Evolutionary conservation across 2,888 invertebrate species (phyloP), one percentile per base, ranked within the genome.

Genomic region (Meteorus cinctellus): DNA sequence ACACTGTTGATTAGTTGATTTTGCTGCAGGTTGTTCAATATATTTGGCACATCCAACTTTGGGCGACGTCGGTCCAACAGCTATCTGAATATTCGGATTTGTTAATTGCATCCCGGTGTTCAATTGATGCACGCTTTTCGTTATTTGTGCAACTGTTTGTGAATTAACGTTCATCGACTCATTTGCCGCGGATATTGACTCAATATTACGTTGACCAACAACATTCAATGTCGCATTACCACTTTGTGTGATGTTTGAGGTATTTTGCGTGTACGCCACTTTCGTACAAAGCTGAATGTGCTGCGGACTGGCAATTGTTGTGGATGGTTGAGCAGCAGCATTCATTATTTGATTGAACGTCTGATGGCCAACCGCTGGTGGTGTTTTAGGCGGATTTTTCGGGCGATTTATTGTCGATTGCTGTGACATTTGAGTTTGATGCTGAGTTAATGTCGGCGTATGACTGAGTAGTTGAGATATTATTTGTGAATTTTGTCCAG

Each of bases 401-500:
- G 82, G 85, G 34, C 84, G 81, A 6, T 81, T 83, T 34, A 80
- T 68, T 14, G 77, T 78, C 82, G 55, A 77, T 76, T 55, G 82
- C 77, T 55, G 78, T 16, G 59, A 69, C 63, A 69, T 79, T 63
- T 81, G 81, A n/a, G 81, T 66, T 24, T 81, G 78, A 48, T 86
- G 85, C 62, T 86, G 86, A 36, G 85, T 74, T 10, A 85, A 72
- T 0, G 82, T 82, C 74, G 86, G 88, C 1, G 86, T 80, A 74
- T 88, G 88, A 16, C 86, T 85, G 48, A 89, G 81, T 19, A 89
- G 81, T 29, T 89, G 89, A 6, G 89, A 88, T 36, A 89, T 87
- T 69, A 89, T 88, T 62, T 88, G 89, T 1, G 89, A 86, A 82
- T 87, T 89, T 76, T 87, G 89, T 24, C 88, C 86, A 10, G 86